phyloP scores from a whole-genome alignment of 2,113 vertebrate species.

The Ameiurus melas region DNA sequence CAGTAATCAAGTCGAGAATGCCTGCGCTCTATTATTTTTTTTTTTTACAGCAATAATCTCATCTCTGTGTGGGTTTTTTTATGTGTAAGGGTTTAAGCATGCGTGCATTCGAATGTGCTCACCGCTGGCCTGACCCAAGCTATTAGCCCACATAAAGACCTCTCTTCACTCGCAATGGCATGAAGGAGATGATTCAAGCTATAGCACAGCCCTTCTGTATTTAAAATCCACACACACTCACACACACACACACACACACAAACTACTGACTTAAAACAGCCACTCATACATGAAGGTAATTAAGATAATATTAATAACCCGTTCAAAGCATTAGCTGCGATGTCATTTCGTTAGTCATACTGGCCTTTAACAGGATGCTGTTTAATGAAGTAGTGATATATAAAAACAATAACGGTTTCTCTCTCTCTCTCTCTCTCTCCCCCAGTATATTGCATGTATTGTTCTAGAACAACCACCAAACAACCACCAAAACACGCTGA shows the following conservation, averaged over 20 bases:
- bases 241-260: not conserved
- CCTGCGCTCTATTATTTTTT: not conserved
- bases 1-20: not conserved
- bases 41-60: not conserved
- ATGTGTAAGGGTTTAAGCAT: not conserved
- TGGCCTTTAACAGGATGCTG: not conserved
- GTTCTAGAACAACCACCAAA: not conserved
- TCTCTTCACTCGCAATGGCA: conserved; percentile 5
- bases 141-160: conserved; percentile 32
- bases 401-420: not conserved
- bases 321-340: not conserved
- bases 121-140: conserved; percentile 24
- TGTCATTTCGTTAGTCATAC: not conserved
- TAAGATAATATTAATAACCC: not conserved
- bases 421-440: no score
- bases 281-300: not conserved
- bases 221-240: no score
- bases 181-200: conserved; percentile 26
- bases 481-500: not conserved
- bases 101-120: not conserved
- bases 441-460: no score
- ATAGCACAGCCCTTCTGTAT: not conserved
- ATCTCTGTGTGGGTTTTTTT: not conserved
- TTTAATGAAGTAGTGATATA: not conserved
- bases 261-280: not conserved